These are phyloP conservation scores for Otis tarda DNA, from an alignment of 2,113 vertebrate genomes.

Conservation along the genomic window DNA sequence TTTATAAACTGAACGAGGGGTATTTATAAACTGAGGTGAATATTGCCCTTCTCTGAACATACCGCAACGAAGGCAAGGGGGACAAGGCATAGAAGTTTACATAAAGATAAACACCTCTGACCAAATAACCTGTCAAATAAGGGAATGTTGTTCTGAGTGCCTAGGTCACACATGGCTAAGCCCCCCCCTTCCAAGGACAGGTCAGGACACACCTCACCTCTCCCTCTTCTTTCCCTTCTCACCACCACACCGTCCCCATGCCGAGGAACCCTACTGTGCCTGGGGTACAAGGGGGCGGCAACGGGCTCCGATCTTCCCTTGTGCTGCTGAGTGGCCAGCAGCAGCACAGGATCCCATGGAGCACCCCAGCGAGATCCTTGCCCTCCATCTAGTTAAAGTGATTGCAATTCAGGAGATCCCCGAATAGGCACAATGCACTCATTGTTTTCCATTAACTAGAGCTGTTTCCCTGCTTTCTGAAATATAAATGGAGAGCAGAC, in stretches of 20 bases:
- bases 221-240: not conserved
- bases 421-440: not conserved
- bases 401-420: not conserved
- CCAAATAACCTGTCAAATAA: not conserved
- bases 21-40: not conserved
- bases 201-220: not conserved
- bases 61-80: not conserved
- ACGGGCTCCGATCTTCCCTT: too few species aligned
- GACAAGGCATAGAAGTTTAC: not conserved
- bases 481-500: not conserved
- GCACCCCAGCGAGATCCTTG: not conserved
- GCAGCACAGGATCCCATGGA: not conserved
- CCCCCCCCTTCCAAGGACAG: not conserved
- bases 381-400: accelerated
- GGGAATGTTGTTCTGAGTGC: not conserved
- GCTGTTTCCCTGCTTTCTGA: not conserved
- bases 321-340: not conserved
- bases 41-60: not conserved
- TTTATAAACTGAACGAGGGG: not conserved
- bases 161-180: not conserved
- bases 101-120: not conserved
- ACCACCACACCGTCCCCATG: not conserved
- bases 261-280: not conserved
- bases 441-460: not conserved
- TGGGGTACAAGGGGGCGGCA: not conserved